Conservation (phyloP, 1,140 invertebrate genomes). For the Cherax quadricarinatus region DNA sequence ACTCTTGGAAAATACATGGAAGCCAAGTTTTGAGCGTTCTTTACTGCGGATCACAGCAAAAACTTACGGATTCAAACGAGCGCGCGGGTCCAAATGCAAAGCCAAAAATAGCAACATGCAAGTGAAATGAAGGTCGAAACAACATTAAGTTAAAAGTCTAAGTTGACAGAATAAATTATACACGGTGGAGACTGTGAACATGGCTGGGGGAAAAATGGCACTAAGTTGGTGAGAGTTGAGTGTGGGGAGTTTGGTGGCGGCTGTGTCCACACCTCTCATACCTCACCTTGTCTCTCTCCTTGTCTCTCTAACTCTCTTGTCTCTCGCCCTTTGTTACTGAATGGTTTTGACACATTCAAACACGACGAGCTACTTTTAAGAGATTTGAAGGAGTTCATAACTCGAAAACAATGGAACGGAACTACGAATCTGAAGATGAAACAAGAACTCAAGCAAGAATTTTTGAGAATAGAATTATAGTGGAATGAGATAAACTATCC, state of each 20-base stretch:
- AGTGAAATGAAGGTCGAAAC: constrained; percentile 71
- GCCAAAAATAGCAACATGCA: constrained; percentile 67
- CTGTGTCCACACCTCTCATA: too few relatives aligned
- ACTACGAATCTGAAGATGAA: too few relatives aligned
- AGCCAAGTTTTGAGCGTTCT: constrained; percentile 57
- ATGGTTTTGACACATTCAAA: too few relatives aligned
- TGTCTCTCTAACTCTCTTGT: too few relatives aligned
- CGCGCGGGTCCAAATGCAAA: constrained; percentile 53
- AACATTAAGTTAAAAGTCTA: constrained; percentile 65
- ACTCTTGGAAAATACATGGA: constrained; percentile 26
- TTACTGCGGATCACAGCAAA: constrained; percentile 17
- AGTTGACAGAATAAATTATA: constrained; percentile 72
- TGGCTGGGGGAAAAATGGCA: constrained; percentile 37
- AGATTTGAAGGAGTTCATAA: too few relatives aligned
- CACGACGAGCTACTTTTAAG: too few relatives aligned
- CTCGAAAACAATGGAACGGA: too few relatives aligned
- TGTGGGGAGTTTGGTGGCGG: not conserved
- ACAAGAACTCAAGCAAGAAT: too few relatives aligned
- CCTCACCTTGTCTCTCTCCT: too few relatives aligned
- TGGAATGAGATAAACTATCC: too few relatives aligned
- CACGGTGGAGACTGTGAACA: constrained; percentile 36
- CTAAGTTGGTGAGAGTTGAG: constrained; percentile 54
- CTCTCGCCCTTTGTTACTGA: too few relatives aligned
- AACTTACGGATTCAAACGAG: constrained; percentile 62
- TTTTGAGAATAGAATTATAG: too few relatives aligned